phyloP scores from a whole-genome alignment of 2,797 vertebrate genomes.

The Miopithecus talapoin region DNA sequence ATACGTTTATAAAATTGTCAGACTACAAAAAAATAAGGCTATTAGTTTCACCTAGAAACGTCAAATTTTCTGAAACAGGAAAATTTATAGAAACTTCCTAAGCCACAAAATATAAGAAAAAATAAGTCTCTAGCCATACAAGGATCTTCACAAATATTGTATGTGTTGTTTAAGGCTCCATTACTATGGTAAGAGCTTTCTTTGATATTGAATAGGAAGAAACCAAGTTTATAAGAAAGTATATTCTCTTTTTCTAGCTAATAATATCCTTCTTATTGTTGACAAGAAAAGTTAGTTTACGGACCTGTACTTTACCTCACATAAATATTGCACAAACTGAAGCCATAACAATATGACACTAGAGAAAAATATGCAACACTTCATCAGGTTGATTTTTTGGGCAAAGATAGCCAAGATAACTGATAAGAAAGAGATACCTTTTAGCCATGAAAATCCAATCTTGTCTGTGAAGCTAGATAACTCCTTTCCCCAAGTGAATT shows the following conservation, averaged over 20 bases:
- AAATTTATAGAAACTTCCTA: background rate
- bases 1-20: slow-evolving; percentile 9
- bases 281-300: background rate
- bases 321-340: slow-evolving; percentile 19
- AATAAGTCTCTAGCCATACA: background rate
- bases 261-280: background rate
- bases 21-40: background rate
- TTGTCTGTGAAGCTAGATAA: background rate
- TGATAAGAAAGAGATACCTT: slow-evolving; percentile 30
- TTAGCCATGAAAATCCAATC: slow-evolving; percentile 7
- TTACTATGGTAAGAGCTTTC: background rate
- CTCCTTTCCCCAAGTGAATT: background rate
- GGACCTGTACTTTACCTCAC: background rate
- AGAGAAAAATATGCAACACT: slow-evolving; percentile 28
- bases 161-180: background rate
- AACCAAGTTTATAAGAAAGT: background rate
- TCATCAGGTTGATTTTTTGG: slow-evolving; percentile 20
- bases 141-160: background rate
- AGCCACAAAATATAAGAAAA: background rate
- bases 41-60: background rate
- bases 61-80: background rate
- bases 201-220: background rate
- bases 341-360: background rate
- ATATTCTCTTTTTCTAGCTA: background rate
- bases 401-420: background rate